phyloP scores from a whole-genome alignment of 2,888 invertebrate genomes.

The Drosophila mercatorum region DNA sequence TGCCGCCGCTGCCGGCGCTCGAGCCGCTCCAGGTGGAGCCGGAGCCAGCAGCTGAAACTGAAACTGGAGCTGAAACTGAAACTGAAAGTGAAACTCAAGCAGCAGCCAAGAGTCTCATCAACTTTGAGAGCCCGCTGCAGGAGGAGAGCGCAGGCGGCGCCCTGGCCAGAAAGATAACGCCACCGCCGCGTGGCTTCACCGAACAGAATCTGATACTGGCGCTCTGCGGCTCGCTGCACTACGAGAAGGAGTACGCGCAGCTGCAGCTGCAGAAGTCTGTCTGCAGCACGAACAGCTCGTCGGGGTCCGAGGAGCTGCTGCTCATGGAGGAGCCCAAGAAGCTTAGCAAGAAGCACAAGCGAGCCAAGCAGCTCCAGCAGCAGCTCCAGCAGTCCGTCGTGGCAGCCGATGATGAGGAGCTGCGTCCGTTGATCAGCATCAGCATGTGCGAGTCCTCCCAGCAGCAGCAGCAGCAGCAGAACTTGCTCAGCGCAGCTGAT shows the following conservation, averaged over 20 bases:
- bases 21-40: slow-evolving; percentile 70
- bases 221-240: slow-evolving; percentile 83
- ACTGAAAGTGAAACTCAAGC: background rate
- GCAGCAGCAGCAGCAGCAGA: slow-evolving; percentile 15
- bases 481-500: background rate
- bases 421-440: slow-evolving; percentile 83
- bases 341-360: slow-evolving; percentile 79
- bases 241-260: slow-evolving; percentile 76
- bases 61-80: background rate
- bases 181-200: slow-evolving; percentile 74
- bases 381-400: slow-evolving; percentile 39
- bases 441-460: slow-evolving; percentile 79
- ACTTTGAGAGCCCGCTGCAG: slow-evolving; percentile 83
- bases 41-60: no score
- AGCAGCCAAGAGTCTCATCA: slow-evolving; percentile 75
- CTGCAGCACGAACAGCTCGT: slow-evolving; percentile 76
- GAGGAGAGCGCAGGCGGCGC: slow-evolving; percentile 68
- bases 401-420: slow-evolving; percentile 81
- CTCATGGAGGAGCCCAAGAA: slow-evolving; percentile 73
- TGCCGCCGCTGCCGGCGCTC: slow-evolving; percentile 75
- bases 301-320: slow-evolving; percentile 74
- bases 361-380: slow-evolving; percentile 57
- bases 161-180: slow-evolving; percentile 64
- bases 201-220: slow-evolving; percentile 83
- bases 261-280: slow-evolving; percentile 63